Base-by-base conservation (phyloP, 2,113 vertebrate genomes). In the Propithecus coquereli region DNA sequence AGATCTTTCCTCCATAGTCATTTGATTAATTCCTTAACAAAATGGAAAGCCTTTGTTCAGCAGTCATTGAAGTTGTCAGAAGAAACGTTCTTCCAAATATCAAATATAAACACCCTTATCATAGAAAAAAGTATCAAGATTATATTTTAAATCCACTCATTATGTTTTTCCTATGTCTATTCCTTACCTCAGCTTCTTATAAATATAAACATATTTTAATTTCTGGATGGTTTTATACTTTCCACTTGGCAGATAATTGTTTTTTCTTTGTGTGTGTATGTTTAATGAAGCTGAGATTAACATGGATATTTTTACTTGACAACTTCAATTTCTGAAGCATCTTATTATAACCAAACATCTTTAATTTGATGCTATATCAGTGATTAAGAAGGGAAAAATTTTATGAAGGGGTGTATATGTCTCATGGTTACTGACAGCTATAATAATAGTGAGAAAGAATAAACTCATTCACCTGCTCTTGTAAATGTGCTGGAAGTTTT, bases 261-360 rank as follows among this genome's bases (percentile, higher is more conserved):
- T 86, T 96, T 68, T 63, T 7, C 14, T 81, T 22, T 95, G 9
- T 80, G 13, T 88, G 12, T 90, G 17, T 87, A 61, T 92, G 74
- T 91, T 96, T 94, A 94, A 95, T 57, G 73, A 63, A 94, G 37
- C 90, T 83, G 63, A 91, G 50, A 88, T 91, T 82, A 97, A 85
- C 57, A 65, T 12, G 34, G 73, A 74, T 87, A 91, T 86, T 95
- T 96, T 97, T 97, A 57, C 90, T 94, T 94, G 73, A 90, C 12
- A 89, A 61, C 71, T 96, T 95, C 80, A 93, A 90, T 95, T 96
- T 82, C 89, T 76, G 85, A 95, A 85, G 40, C 32, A 84, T 77
- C 70, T 89, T 90, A 50, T 87, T 94, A 95, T 81, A 97, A 79
- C 13, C 52, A 95, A 96, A 87, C 32, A 90, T 79, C 52, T 92